Conservation (phyloP, 2,888 invertebrate species). For the Eurytoma adleriae region DNA sequence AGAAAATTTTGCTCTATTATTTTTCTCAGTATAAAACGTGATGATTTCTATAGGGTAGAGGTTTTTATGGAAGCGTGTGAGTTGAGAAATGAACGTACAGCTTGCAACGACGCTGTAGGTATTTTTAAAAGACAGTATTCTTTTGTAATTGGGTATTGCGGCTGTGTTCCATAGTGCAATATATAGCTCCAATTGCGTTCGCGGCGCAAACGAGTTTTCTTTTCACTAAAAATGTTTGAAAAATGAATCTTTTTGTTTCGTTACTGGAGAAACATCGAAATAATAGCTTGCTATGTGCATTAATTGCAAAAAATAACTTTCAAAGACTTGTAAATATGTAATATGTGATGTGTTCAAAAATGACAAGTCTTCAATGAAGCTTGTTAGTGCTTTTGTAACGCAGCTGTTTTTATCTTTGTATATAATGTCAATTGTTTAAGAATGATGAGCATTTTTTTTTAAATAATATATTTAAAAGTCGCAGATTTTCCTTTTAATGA, state of each 20-base stretch:
- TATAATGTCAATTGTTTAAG: neutral
- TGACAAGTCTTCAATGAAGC: neutral
- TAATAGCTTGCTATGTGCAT: neutral
- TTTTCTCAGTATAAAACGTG: no score
- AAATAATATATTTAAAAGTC: conserved; percentile 2
- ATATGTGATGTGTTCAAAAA: conserved; percentile 6
- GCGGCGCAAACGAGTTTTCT: no score
- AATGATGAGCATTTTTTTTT: conserved; percentile 7
- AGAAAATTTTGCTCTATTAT: no score
- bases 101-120: no score
- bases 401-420: neutral
- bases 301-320: neutral
- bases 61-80: no score
- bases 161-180: no score
- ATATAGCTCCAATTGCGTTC: no score
- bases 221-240: neutral
- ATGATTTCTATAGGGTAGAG: no score
- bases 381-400: neutral
- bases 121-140: no score
- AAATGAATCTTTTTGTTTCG: neutral
- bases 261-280: neutral
- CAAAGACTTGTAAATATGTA: neutral
- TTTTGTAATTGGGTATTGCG: no score
- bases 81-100: no score
- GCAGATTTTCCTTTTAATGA: no score